Evolutionary conservation across 30 jellyfish, hydroid and myxozoan genomes (phyloP).

Genomic region (Chrysaora quinquecirrha): DNA sequence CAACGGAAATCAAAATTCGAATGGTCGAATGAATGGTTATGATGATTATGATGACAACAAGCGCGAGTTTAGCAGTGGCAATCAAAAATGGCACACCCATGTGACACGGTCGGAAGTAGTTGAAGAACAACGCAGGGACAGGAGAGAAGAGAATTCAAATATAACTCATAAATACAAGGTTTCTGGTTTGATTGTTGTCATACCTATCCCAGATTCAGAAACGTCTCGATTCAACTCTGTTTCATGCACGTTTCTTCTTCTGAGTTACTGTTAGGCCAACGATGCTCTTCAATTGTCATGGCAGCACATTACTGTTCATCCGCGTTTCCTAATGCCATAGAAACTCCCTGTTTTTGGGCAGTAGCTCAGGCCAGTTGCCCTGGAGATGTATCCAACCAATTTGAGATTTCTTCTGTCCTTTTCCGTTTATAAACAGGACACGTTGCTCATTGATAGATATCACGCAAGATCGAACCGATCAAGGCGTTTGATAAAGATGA

Average conservation of each 20-base stretch:
- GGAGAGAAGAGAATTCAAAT: conserved; percentile 11
- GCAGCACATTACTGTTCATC: not conserved
- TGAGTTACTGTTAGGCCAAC: not conserved
- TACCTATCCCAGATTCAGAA: too few relatives aligned
- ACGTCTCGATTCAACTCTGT: not conserved
- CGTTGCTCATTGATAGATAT: too few relatives aligned
- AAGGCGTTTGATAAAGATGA: too few relatives aligned
- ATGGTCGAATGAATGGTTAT: conserved; percentile 5
- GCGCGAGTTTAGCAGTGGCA: conserved; percentile 2
- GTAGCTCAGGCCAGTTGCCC: too few relatives aligned
- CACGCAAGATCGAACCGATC: too few relatives aligned
- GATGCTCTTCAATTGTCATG: not conserved
- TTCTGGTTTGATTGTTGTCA: too few relatives aligned
- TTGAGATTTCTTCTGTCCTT: too few relatives aligned
- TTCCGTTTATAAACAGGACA: too few relatives aligned
- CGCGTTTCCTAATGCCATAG: too few relatives aligned
- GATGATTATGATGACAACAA: not conserved
- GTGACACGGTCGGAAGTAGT: conserved; percentile 17
- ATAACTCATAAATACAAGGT: conserved; percentile 27
- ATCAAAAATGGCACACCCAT: conserved; percentile 53
- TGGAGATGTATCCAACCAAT: too few relatives aligned
- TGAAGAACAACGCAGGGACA: conserved; percentile 19
- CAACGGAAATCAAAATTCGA: conserved; percentile 33
- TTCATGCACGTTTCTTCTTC: not conserved
- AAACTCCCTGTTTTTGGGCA: too few relatives aligned